A percentile compares a stretch with the other conserved stretches of the same genome.
These are phyloP conservation scores for Euschistus heros DNA, from an alignment of 1,140 invertebrate species.

Conservation along the genomic window DNA sequence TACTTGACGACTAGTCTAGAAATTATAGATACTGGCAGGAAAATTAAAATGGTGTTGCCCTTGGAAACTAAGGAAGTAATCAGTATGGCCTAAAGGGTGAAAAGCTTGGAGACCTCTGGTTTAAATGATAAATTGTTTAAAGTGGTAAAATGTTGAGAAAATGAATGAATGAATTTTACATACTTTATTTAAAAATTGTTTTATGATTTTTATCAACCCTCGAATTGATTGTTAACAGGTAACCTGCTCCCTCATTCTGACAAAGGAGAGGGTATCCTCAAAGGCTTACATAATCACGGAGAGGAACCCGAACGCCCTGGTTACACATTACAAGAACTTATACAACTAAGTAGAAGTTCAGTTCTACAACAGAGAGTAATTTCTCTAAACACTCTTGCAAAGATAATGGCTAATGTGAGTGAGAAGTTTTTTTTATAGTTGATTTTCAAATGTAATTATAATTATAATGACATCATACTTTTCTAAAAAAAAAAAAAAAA, in stretches of 20 bases:
- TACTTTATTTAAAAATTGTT: background rate
- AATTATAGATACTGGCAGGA: no score
- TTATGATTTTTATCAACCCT: background rate
- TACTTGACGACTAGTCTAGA: no score
- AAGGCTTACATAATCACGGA: conserved; percentile 79
- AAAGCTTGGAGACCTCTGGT: no score
- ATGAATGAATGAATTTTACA: no score
- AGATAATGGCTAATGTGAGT: conserved; percentile 62
- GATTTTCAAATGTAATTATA: no score
- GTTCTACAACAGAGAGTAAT: conserved; percentile 65
- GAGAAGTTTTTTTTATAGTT: background rate
- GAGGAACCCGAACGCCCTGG: conserved; percentile 82
- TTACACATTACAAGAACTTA: conserved; percentile 76
- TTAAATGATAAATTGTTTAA: no score
- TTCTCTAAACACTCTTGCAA: conserved; percentile 64
- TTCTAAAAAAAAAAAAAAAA: no score
- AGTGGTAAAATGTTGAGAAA: no score
- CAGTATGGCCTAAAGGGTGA: no score
- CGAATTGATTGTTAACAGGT: conserved; percentile 35
- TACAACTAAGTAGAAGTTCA: conserved; percentile 58
- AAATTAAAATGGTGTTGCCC: no score
- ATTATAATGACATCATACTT: no score
- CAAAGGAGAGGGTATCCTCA: conserved; percentile 45
- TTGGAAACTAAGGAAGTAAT: no score
- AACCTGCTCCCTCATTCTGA: conserved; percentile 55